Base-by-base conservation (phyloP, 2,797 vertebrate species). In the Notoglanidium macrostoma region DNA sequence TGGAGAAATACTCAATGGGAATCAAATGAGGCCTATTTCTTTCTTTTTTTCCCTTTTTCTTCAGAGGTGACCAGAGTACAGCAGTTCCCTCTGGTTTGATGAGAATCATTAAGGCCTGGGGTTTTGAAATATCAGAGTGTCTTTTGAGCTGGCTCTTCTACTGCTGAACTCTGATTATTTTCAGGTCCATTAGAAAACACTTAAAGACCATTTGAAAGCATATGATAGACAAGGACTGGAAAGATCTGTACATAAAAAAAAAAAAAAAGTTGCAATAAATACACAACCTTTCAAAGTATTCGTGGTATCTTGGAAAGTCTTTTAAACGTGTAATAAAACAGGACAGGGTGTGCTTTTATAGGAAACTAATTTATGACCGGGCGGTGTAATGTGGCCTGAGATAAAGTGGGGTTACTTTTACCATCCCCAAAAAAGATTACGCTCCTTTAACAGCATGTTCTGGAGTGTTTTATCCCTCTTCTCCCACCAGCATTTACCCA, bases 1-100 rank as follows among this genome's bases (percentile, higher is more conserved):
- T 46, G 40, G 65, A 65, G 44, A 84, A 84, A 84, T 70, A 70
- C 51, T 51, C 73, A 79, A 78, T 84, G 81, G 35, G 54, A 84
- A 78, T 85, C 68, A 85, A 81, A 82, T 46, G 77, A 76, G 59
- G 49, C 32, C 76, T 77, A 51, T 35, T 84, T 68, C n/a, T 79
- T 40, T 19, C 51, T n/a, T 0, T 65, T 23, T 51, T 85, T 35
- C 46, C 65, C 26, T 46, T 74, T 77, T 46, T 76, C 51, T 79
- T 54, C 54, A 61, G 44, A 55, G 82, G n/a, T 72, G 23, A 85
- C 54, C 44, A 74, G 54, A 85, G 26, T 84, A 51, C 61, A 55
- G 54, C 44, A 68, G 40, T 19, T 54, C 80, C 32, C 15, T 65
- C 17, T 84, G 12, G 26, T 72, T 86, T 76, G 19, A 84, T 55